phyloP scores from a whole-genome alignment of 1,140 invertebrate species.

The Parasteatoda tepidariorum region DNA sequence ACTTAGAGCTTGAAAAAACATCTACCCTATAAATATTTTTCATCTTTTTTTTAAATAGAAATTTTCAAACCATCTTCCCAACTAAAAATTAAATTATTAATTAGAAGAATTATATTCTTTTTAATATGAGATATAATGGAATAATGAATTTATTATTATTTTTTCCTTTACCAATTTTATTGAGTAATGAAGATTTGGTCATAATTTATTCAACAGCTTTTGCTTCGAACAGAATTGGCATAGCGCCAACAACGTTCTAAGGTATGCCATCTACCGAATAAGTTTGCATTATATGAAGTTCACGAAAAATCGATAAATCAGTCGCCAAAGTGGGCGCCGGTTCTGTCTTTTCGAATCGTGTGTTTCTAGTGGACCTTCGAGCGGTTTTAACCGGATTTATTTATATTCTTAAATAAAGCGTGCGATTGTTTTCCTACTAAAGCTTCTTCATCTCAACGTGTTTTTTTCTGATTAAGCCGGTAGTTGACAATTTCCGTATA shows the following conservation, averaged over 20 bases:
- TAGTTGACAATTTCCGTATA: not conserved
- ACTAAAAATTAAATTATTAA: too few species aligned
- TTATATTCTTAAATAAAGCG: not conserved
- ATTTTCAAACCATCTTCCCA: too few species aligned
- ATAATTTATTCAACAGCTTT: not conserved
- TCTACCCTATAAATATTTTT: too few species aligned
- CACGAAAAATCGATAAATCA: conserved; percentile 56
- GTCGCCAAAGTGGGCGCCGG: conserved; percentile 35
- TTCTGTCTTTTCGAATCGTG: not conserved
- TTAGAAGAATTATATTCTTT: too few species aligned
- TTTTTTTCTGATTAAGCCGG: not conserved
- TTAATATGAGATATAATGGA: too few species aligned
- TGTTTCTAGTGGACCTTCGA: not conserved
- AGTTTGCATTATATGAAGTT: conserved; percentile 57
- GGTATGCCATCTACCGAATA: conserved; percentile 45
- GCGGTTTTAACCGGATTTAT: conserved; percentile 49
- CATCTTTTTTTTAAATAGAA: too few species aligned
- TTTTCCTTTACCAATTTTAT: too few species aligned
- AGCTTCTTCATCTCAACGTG: conserved; percentile 13
- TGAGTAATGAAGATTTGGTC: too few species aligned
- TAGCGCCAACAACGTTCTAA: conserved; percentile 20
- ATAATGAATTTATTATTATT: too few species aligned
- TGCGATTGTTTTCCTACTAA: not conserved
- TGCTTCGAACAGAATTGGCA: conserved; percentile 12
- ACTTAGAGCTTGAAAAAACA: too few species aligned